Evolutionary conservation across 2,113 vertebrate genomes (phyloP), one percentile per base, ranked within the genome.

Genomic region (Saiga tatarica): DNA sequence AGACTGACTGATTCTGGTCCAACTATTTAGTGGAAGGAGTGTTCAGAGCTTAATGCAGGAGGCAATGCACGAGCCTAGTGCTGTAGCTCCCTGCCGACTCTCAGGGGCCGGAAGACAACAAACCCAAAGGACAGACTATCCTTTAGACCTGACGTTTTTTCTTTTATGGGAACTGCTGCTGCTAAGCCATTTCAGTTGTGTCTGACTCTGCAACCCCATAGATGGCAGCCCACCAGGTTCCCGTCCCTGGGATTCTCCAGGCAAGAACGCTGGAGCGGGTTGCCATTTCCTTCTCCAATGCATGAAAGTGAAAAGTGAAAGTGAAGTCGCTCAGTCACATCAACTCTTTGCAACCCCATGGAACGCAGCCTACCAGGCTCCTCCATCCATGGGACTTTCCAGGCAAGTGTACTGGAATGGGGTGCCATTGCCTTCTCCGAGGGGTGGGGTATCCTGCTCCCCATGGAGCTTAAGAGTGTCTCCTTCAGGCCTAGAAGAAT

Each of bases 81-180:
- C 81, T 19, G 3, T 30, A 26, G 79, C 33, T 86, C 9, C n/a
- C 7, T 42, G 88, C 33, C 33, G 17, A 62, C 36, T 11, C 13
- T 52, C 30, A 47, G 78, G 92, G 71, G 89, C 76, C 88, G 89
- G 62, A 67, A 71, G 91, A 50, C 36, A 67, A 50, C 42, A 76
- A 33, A 21, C 19, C 36, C 36, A 11, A 52, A 42, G 36, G 89
- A 91, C 14, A 8, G 53, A 14, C 17, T 71, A 4, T 19, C 33
- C 45, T 96, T 76, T n/a, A 60, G 71, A 82, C 19, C 59, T 93
- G 28, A 53, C 25, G 71, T 53, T 28, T n/a, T 60, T 64, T 52
- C 76, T 87, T 90, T 79, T 14, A 13, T n/a, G 71, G 79, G 26
- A 42, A 53, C 23, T 60, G 59, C 59, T 60, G 6, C 59, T 30